Percentiles rank a stretch among this genome's conserved stretches.
Evolutionary conservation across 2,888 invertebrate genomes (phyloP).

Genomic region (Trissoscelio sp.): DNA sequence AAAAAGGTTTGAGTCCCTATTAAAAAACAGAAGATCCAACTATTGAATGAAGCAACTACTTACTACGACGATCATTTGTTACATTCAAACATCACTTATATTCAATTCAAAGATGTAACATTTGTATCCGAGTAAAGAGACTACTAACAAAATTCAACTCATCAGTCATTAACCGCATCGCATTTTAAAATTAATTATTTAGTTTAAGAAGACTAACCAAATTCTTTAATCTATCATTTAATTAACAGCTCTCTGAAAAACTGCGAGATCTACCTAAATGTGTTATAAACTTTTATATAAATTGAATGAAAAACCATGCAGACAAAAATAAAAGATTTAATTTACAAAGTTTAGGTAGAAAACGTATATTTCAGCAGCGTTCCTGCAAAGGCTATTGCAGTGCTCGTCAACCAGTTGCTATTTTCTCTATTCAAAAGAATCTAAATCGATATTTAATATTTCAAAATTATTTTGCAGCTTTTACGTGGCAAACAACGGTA

Average conservation of each 20-base stretch:
- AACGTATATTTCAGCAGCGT: constrained; percentile 71
- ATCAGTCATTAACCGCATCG: not conserved
- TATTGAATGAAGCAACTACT: constrained; percentile 12
- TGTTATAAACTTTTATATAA: no score
- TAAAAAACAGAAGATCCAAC: constrained; percentile 56
- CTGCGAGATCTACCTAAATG: not conserved
- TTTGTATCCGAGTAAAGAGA: constrained; percentile 28
- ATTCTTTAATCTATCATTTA: not conserved
- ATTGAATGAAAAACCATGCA: no score
- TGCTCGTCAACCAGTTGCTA: constrained; percentile 67
- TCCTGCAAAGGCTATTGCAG: constrained; percentile 35
- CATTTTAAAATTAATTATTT: not conserved
- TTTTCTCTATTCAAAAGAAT: constrained; percentile 66
- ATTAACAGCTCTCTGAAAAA: not conserved
- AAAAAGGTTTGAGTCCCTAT: constrained; percentile 81
- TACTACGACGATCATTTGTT: constrained; percentile 38
- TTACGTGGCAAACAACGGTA: constrained; percentile 81
- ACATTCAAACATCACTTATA: not conserved
- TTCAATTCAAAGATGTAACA: constrained; percentile 29
- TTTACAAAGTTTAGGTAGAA: not conserved
- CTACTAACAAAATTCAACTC: constrained; percentile 15
- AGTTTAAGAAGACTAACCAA: constrained; percentile 14
- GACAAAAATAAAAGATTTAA: no score
- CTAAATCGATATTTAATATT: constrained; percentile 75
- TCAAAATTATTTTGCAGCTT: constrained; percentile 79